phyloP scores from a whole-genome alignment of 2,888 invertebrate species.

The Drosophila phalerata region DNA sequence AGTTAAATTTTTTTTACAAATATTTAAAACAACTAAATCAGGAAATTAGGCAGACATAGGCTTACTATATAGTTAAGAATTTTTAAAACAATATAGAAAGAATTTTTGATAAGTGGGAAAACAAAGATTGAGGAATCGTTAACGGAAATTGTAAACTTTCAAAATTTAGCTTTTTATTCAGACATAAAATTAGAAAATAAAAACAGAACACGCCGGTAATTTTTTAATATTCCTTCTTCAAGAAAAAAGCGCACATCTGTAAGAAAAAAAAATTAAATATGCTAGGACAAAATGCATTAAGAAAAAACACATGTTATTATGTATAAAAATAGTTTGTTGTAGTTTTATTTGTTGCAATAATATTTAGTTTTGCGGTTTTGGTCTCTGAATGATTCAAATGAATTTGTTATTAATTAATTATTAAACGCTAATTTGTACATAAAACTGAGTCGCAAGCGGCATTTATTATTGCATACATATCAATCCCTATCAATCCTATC shows the following conservation, averaged over 20 bases:
- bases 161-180: too few species aligned
- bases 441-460: slow-evolving; percentile 75
- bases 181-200: too few species aligned
- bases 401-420: slow-evolving; percentile 46
- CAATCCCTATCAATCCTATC: slow-evolving; percentile 3
- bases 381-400: slow-evolving; percentile 70
- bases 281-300: not conserved
- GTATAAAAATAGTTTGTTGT: slow-evolving; percentile 54
- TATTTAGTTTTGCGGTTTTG: slow-evolving; percentile 55
- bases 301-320: slow-evolving; percentile 17
- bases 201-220: too few species aligned
- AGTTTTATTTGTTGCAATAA: slow-evolving; percentile 47
- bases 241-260: not conserved
- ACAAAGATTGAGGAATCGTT: too few species aligned
- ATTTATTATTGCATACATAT: slow-evolving; percentile 47
- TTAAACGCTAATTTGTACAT: slow-evolving; percentile 77
- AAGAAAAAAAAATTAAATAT: not conserved
- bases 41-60: too few species aligned
- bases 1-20: too few species aligned
- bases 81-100: too few species aligned
- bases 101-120: too few species aligned
- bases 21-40: too few species aligned
- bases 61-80: too few species aligned
- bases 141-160: too few species aligned
- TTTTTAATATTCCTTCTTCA: too few species aligned